Percentiles rank a stretch among this genome's conserved stretches.
Evolutionary conservation across 2,888 invertebrate genomes (phyloP).

Genomic region (Dolomedes plantarius): DNA sequence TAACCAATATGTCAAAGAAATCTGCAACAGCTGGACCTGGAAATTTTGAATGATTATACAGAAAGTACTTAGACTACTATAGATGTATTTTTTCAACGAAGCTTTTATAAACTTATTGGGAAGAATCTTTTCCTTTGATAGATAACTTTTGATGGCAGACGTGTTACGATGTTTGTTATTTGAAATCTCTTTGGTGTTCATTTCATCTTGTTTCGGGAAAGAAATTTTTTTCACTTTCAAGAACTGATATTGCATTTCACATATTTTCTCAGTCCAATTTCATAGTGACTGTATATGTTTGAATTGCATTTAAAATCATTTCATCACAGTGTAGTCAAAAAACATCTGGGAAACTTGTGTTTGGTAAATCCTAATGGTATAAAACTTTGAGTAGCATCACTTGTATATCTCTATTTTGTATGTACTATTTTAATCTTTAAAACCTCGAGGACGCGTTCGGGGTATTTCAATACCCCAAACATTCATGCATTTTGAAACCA

Average conservation of each 20-base stretch:
- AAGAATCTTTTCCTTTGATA: background rate
- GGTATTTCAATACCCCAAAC: too few species aligned
- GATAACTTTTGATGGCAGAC: background rate
- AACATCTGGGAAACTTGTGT: background rate
- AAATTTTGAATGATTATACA: slow-evolving; percentile 13
- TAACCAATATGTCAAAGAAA: slow-evolving; percentile 27
- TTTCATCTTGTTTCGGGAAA: background rate
- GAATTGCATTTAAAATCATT: background rate
- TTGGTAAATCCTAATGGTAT: background rate
- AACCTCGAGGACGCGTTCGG: too few species aligned
- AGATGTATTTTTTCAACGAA: slow-evolving; percentile 1
- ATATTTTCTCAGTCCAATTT: background rate
- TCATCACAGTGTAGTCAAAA: background rate
- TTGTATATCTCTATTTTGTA: background rate
- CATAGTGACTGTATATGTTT: background rate
- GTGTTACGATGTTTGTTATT: background rate
- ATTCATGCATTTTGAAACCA: too few species aligned
- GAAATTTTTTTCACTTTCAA: background rate
- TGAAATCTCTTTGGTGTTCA: background rate
- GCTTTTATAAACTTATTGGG: background rate
- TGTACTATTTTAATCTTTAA: background rate
- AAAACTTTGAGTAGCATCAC: background rate
- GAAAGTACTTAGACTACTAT: background rate
- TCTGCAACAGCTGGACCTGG: slow-evolving; percentile 28
- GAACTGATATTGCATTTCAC: background rate